Conservation (phyloP, 2,797 vertebrate genomes). For the Allenopithecus nigroviridis region DNA sequence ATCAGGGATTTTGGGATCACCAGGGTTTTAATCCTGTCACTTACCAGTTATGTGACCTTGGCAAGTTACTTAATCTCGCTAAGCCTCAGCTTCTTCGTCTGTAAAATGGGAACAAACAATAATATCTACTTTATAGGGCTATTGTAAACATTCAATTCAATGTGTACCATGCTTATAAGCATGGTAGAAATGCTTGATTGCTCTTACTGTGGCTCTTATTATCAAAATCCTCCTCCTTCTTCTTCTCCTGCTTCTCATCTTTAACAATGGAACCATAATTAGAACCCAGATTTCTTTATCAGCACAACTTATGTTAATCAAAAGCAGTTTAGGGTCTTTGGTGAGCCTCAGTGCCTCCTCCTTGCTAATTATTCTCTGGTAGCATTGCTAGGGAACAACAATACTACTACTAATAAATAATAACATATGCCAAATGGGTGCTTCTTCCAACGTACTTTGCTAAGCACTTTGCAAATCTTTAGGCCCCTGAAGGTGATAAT, state of each 20-base stretch:
- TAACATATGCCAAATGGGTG: background rate
- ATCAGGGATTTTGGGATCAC: background rate
- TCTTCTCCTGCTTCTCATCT: background rate
- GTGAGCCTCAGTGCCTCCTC: background rate
- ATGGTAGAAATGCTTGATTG: background rate
- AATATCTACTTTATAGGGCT: background rate
- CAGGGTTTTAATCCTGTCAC: background rate
- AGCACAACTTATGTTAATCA: background rate
- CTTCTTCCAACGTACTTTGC: background rate
- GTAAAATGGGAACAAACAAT: background rate
- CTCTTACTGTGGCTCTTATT: background rate
- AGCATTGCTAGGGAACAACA: background rate
- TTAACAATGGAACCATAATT: background rate
- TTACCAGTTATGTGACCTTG: background rate
- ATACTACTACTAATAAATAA: background rate
- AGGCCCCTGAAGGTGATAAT: background rate
- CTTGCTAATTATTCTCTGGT: background rate
- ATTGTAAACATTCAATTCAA: background rate
- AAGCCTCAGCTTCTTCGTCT: conserved; percentile 5
- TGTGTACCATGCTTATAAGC: background rate
- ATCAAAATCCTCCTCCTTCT: background rate
- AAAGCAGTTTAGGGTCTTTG: background rate
- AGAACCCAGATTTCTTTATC: background rate
- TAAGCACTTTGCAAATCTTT: background rate
- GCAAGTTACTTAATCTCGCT: background rate